A percentile compares a stretch with the other conserved stretches of the same genome.
Evolutionary conservation across 2,113 vertebrate species (phyloP).

Genomic region (Protobothrops flavoviridis): DNA sequence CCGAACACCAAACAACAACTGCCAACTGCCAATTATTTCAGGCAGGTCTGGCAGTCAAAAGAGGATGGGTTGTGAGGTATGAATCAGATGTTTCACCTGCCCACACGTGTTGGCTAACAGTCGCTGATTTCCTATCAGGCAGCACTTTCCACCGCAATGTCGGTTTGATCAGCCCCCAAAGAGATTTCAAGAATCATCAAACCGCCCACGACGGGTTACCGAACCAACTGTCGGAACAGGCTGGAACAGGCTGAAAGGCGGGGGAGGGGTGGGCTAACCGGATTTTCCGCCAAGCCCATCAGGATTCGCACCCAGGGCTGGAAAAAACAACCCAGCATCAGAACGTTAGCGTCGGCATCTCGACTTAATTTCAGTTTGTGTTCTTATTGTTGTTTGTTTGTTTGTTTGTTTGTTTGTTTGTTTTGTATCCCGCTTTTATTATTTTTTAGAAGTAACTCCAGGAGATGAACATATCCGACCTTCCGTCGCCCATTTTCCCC

Average conservation of each 20-base stretch:
- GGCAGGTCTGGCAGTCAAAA: background rate
- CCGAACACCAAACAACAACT: too few relatives aligned
- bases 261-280: background rate
- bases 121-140: background rate
- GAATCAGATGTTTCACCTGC: background rate
- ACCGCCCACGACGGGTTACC: background rate
- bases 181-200: background rate
- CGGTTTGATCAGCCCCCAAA: too few relatives aligned
- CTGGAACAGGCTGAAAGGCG: background rate
- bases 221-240: background rate
- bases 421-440: too few relatives aligned
- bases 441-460: too few relatives aligned
- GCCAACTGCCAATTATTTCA: background rate
- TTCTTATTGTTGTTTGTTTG: too few relatives aligned
- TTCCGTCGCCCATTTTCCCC: too few relatives aligned
- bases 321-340: accelerated
- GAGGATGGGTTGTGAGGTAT: background rate
- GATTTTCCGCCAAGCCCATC: background rate
- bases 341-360: background rate
- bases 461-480: too few relatives aligned
- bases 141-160: background rate
- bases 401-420: too few relatives aligned
- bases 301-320: background rate
- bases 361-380: background rate
- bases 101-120: background rate